Evolutionary conservation across 2,888 invertebrate species (phyloP).

Genomic region (Eutolmus rufibarbis): DNA sequence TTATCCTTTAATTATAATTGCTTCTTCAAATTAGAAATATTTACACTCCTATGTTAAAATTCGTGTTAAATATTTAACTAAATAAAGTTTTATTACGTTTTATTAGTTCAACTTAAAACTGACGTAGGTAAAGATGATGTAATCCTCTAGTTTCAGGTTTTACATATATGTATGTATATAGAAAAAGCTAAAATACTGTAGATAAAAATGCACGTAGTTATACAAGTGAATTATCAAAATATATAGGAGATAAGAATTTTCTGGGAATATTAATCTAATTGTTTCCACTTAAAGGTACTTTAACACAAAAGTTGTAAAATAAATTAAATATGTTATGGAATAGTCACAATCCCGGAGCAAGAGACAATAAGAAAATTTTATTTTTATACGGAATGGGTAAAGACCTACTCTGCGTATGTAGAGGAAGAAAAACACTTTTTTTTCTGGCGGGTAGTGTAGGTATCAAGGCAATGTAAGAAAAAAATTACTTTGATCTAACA

Average conservation of each 20-base stretch:
- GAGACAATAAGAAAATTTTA: not conserved
- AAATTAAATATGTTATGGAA: not conserved
- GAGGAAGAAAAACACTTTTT: not conserved
- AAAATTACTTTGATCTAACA: not conserved
- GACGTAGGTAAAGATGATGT: too few species aligned
- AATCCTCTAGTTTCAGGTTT: too few species aligned
- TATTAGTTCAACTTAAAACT: too few species aligned
- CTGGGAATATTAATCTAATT: not conserved
- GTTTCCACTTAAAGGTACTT: not conserved
- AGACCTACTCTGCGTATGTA: not conserved
- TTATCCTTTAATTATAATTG: too few species aligned
- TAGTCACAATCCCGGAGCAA: too few species aligned
- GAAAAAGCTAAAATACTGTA: not conserved
- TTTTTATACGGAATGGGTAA: not conserved
- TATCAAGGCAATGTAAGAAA: not conserved
- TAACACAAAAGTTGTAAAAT: not conserved
- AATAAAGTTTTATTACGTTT: not conserved
- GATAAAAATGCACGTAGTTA: too few species aligned
- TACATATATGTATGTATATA: too few species aligned
- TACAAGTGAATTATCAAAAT: too few species aligned
- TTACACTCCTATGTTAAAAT: too few species aligned
- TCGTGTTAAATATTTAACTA: not conserved
- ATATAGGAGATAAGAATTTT: not conserved
- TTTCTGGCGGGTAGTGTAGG: not conserved
- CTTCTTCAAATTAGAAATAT: too few species aligned